phyloP scores from a whole-genome alignment of 2,888 invertebrate genomes.

The Sipunculus nudus region DNA sequence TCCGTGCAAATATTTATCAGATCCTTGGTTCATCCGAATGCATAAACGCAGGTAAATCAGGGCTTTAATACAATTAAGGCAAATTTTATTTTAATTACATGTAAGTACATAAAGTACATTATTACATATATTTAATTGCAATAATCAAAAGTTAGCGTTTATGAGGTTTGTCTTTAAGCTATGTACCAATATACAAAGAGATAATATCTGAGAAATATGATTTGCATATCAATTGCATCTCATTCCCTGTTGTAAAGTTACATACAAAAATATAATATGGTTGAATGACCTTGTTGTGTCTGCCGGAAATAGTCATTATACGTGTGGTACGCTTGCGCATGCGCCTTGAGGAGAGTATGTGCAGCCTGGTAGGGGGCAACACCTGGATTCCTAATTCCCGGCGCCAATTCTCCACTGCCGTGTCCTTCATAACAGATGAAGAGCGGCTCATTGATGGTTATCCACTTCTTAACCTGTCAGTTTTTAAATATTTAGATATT shows the following conservation, averaged over 20 bases:
- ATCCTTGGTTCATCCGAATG: no score
- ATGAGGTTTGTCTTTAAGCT: no score
- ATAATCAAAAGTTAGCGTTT: no score
- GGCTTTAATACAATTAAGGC: no score
- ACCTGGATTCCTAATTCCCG: background rate
- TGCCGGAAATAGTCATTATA: slow-evolving; percentile 34
- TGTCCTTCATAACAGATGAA: slow-evolving; percentile 11
- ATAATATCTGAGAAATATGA: no score
- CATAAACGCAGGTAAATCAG: no score
- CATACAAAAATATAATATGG: background rate
- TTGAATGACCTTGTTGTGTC: slow-evolving; percentile 53
- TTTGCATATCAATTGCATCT: no score
- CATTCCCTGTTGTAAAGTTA: background rate
- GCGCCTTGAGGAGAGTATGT: slow-evolving; percentile 74
- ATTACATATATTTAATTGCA: no score
- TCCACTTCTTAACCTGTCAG: slow-evolving; percentile 72
- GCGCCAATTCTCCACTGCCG: slow-evolving; percentile 13
- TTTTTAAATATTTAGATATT: background rate
- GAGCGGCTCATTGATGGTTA: slow-evolving; percentile 79
- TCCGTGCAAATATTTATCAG: no score
- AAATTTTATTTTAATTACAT: no score
- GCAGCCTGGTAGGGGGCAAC: slow-evolving; percentile 71
- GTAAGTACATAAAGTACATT: no score
- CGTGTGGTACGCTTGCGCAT: slow-evolving; percentile 73
- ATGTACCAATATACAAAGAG: no score